These are phyloP conservation scores for Heliconius ismenius DNA, from an alignment of 2,888 invertebrate species.

Conservation along the genomic window DNA sequence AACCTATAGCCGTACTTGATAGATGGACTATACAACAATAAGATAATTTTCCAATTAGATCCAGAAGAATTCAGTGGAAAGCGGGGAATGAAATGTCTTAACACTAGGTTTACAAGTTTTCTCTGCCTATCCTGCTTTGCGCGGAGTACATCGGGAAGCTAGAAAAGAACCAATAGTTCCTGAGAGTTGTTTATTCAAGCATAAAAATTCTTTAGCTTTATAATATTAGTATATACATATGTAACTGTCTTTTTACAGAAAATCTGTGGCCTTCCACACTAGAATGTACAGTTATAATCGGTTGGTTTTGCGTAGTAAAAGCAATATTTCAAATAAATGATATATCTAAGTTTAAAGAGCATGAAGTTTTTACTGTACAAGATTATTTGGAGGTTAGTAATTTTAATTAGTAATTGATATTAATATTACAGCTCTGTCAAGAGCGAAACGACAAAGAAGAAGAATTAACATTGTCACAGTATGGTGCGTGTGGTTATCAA, in stretches of 20 bases:
- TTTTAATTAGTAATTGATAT: background rate
- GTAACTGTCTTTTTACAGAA: slow-evolving; percentile 62
- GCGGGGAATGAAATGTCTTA: background rate
- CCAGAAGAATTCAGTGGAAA: background rate
- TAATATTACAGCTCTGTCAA: too few relatives aligned
- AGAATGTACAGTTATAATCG: slow-evolving; percentile 79
- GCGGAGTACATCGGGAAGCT: background rate
- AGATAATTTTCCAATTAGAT: too few relatives aligned
- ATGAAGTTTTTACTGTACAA: slow-evolving; percentile 66
- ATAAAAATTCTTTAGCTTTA: background rate
- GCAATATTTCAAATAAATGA: slow-evolving; percentile 76
- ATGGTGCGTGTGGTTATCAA: background rate
- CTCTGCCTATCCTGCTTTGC: background rate
- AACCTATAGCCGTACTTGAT: too few relatives aligned
- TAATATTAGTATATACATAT: background rate
- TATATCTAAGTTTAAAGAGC: slow-evolving; percentile 64
- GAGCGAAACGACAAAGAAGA: too few relatives aligned
- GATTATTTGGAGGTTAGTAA: slow-evolving; percentile 72
- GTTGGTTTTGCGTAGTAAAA: slow-evolving; percentile 83
- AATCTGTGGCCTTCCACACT: slow-evolving; percentile 79
- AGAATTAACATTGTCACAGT: too few relatives aligned
- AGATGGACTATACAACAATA: too few relatives aligned
- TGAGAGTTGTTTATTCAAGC: background rate
- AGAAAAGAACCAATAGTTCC: background rate
- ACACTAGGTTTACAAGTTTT: background rate